A percentile compares a stretch with the other conserved stretches of the same genome.
These are phyloP conservation scores for Pseudochaenichthys georgianus DNA, from an alignment of 2,797 vertebrate species.

Conservation along the genomic window DNA sequence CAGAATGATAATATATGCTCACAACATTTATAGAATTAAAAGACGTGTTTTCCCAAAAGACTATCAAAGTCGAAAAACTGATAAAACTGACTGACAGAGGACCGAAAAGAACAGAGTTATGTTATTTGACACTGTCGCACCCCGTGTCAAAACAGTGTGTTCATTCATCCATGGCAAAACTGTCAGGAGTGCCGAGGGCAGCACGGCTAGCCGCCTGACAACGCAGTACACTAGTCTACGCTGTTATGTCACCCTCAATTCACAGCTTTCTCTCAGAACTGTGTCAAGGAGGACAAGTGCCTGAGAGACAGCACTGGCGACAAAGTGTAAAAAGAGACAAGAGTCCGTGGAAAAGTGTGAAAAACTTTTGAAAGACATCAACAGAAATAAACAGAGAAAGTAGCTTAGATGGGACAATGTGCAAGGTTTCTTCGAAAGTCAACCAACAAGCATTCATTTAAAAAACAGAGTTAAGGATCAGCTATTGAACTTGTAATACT, in stretches of 20 bases:
- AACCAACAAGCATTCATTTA: background rate
- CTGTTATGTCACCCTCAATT: slow-evolving; percentile 75
- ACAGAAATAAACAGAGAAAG: slow-evolving; percentile 2
- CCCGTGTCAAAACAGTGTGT: slow-evolving; percentile 68
- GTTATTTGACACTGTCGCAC: slow-evolving; percentile 68
- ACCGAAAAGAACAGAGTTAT: slow-evolving; percentile 58
- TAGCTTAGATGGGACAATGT: background rate
- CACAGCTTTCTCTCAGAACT: slow-evolving; percentile 64
- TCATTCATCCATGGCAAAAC: slow-evolving; percentile 76
- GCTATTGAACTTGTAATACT: slow-evolving; percentile 8
- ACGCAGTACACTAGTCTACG: slow-evolving; percentile 53
- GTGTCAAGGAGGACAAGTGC: slow-evolving; percentile 51
- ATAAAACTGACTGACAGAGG: slow-evolving; percentile 33
- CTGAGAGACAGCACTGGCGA: slow-evolving; percentile 39
- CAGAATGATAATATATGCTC: background rate
- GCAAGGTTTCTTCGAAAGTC: background rate
- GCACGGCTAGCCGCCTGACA: slow-evolving; percentile 68
- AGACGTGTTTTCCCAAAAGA: slow-evolving; percentile 27
- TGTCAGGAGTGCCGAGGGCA: slow-evolving; percentile 75
- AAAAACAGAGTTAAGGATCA: background rate
- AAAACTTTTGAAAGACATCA: background rate
- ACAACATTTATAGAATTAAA: background rate
- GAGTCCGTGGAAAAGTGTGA: background rate
- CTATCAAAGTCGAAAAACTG: slow-evolving; percentile 50
- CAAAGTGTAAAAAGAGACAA: slow-evolving; percentile 23